Evolutionary conservation across 1,140 invertebrate species (phyloP), one percentile per base, ranked within the genome.

Genomic region (Batillaria attramentaria): DNA sequence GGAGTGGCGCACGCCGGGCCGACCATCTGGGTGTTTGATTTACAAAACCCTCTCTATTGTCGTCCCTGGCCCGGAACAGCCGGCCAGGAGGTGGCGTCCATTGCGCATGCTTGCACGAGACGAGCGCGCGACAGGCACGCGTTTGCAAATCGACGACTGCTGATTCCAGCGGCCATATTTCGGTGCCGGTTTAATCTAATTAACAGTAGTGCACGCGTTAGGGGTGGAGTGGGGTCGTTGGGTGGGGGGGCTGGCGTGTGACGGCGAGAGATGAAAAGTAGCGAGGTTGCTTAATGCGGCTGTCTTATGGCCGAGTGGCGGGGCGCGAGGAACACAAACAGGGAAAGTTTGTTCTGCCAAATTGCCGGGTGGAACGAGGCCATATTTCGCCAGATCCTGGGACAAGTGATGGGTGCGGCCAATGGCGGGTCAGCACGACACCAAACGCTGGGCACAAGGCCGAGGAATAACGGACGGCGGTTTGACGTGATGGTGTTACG

Each of bases 21-120:
- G 43, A 78, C 76, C 76, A 78, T 78, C 76, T 78, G 76, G 69
- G 76, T 78, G 66, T 78, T 78, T 78, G 76, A 78, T 78, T 78
- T 78, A 78, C 68, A 78, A 78, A 78, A 69, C 68, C 76, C 57
- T 77, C 60, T 74, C 33, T 62, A 69, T 78, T 78, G 65, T 78
- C 41, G 65, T 69, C 54, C 57, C 54, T 50, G 43, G 24, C 57
- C 54, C 73, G 41, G n/a, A 75, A 37, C 37, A 62, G 35, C n/a
- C 6, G 69, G 41, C n/a, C 42, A 28, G 35, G 73, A 39, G 54
- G 73, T 39, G 73, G 35, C 33, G 54, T 35, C 73, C 73, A 57
- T 75, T 75, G 73, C 73, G 50, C 76, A 72, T 78, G 43, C 76
- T 70, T 72, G 76, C 76, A 60, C 76, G 68, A 72, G 76, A 78